Evolutionary conservation across 2,113 vertebrate genomes (phyloP), one percentile per base, ranked within the genome.

Genomic region (Oncorhynchus tshawytscha): DNA sequence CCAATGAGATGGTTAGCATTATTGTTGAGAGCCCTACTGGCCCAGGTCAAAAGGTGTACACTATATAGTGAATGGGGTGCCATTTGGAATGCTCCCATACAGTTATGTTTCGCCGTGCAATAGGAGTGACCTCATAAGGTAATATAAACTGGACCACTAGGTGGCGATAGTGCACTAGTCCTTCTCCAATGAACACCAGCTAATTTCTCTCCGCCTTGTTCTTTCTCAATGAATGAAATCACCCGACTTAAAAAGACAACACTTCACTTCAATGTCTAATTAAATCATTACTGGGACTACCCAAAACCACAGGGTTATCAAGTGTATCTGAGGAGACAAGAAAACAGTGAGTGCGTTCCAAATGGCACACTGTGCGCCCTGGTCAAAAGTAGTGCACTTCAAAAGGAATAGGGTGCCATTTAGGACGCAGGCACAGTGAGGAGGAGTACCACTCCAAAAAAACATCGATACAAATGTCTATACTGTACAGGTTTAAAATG

Each of bases 161-260:
- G 81, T 78, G 81, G 81, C 66, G 81, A 72, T 78, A 71, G 70
- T 54, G 15, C 12, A 68, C 67, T 62, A 68, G 78, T 70, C 22
- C 71, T 75, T 75, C 65, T 31, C 13, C 15, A 31, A 18, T 39
- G 29, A 31, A n/a, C 69, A 15, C 25, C 68, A 27, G 25, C 34
- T 12, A 70, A 15, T 51, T 15, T 51, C 49, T 15, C 5, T 54
- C 12, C n/a, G 2, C 13, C 16, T n/a, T 15, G 54, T 18, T 49
- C 11, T 54, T 72, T 57, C 24, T 57, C n/a, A 48, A 48, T 51
- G 24, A 59, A 59, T 54, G 31, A 67, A 69, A 69, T 54, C 51
- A 18, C 4, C 51, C 15, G 3, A 54, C 51, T 22, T 20, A 18
- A 45, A 69, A 69, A 25, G 5, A n/a, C 20, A 45, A 70, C 45